Evolutionary conservation across 2,797 vertebrate genomes (phyloP), one percentile per base, ranked within the genome.

Genomic region (Enteromius treurensis): DNA sequence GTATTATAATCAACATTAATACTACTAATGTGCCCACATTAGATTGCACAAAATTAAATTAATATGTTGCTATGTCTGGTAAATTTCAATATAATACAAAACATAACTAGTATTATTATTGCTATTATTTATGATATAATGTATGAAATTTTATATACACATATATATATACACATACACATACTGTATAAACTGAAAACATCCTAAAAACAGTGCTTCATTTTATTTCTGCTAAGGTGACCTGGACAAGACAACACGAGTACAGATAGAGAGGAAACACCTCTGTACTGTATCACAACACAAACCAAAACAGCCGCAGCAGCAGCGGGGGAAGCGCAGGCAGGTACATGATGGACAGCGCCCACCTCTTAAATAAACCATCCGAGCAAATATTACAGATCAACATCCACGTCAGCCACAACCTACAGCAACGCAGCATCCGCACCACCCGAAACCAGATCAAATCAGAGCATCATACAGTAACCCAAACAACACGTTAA

Each of bases 381-480:
- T 17, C 21, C 8, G 19, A 55, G 60, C 40, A 83, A 78, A 69
- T 29, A 69, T 76, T 29, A 79, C 23, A 6, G 3, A 80, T 29
- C 15, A 47, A 55, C 7, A 1, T 79, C 40, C 74, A 74, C 62
- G 67, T 29, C 55, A 29, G 23, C 26, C 79, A 29, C 40, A 40
- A 60, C 58, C 29, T 29, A 32, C 73, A 29, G 23, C 47, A 64
- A 19, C 37, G 15, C 55, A 53, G 69, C 79, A 77, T 67, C 82
- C 79, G 81, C 84, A 60, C 73, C 73, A 62, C 65, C 53, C 58
- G 7, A 65, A 29, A 26, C 10, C 3, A 84, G 79, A 71, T 55
- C 68, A 62, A 76, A 82, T 74, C 37, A 55, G 47, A 65, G 37
- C 71, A 40, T 49, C 14, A 29, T 26, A 58, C 55, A 74, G 58